Conservation (phyloP, 1,140 invertebrate species). For the Bathynomus jamesi region DNA sequence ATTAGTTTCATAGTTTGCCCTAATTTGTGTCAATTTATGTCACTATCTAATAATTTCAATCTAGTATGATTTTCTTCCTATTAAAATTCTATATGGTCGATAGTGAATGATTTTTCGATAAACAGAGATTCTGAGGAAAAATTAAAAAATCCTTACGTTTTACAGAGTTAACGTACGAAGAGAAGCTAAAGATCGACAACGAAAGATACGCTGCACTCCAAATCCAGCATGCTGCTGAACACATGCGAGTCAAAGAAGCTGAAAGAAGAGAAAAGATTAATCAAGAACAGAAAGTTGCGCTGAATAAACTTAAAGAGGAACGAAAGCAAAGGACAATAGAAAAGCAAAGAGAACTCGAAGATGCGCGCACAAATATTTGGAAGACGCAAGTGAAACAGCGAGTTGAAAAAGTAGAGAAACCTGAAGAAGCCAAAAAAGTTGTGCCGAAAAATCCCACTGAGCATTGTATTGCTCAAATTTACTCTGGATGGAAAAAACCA, state of each 20-base stretch:
- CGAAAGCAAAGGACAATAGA: conserved; percentile 12
- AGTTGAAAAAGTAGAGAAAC: background rate
- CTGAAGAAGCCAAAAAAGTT: conserved; percentile 42
- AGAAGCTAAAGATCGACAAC: conserved; percentile 32
- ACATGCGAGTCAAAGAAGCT: conserved; percentile 33
- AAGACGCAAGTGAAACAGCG: conserved; percentile 23
- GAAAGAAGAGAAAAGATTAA: conserved; percentile 26
- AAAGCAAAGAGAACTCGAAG: conserved; percentile 28
- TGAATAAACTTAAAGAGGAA: conserved; percentile 21
- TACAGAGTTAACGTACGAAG: conserved; percentile 35
- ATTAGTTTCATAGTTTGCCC: too few species aligned
- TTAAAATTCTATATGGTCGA: too few species aligned
- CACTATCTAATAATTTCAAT: too few species aligned
- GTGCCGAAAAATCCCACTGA: conserved; percentile 45
- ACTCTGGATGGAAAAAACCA: conserved; percentile 29
- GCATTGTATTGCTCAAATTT: conserved; percentile 33
- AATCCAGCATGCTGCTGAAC: conserved; percentile 34
- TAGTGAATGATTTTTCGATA: too few species aligned
- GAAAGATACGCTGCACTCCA: conserved; percentile 34
- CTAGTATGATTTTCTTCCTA: too few species aligned
- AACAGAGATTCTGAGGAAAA: too few species aligned
- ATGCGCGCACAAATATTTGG: conserved; percentile 30
- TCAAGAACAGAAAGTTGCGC: conserved; percentile 26
- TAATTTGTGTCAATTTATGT: too few species aligned
- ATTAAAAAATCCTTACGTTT: conserved; percentile 18